Evolutionary conservation across 2,797 vertebrate species (phyloP), one percentile per base, ranked within the genome.

Genomic region (Hybognathus amarus): DNA sequence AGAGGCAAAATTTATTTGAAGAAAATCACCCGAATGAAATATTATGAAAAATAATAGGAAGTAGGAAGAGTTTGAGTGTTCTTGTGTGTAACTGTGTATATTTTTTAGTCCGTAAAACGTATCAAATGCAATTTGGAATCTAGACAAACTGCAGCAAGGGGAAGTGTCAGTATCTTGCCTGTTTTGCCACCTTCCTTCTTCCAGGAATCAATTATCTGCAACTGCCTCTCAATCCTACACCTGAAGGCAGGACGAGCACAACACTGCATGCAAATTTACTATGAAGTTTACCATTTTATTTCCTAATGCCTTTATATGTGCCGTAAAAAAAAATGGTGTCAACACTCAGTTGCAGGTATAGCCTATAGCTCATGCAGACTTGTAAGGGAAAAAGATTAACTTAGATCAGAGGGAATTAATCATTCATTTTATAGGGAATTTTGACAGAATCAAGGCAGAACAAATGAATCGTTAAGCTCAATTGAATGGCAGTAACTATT

Each of bases 1-100:
- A 61, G 59, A 61, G 10, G 36, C 15, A 24, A 79, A 27, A 63
- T 54, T 63, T 45, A 24, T 74, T 88, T 82, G 69, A 82, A 87
- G 78, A 81, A 38, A 76, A 83, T 40, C 30, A 24, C 52, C 50
- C 45, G 36, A 80, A 10, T 33, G 79, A 59, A 80, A 82, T 69
- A 42, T 42, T 42, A 11, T 42, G 40, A 42, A 11, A 42, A 11
- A 42, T 42, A 42, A 45, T 45, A 13, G 45, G n/a, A 50, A 78
- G 27, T 20, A 78, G 24, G n/a, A 45, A 47, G 22, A 38, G 8
- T 36, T 64, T 38, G n/a, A 27, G 33, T 68, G 45, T 77, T 22
- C 11, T 18, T 67, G 42, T 70, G 52, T 69, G 33, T 45, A 40
- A 22, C 68, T 63, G 33, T 70, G 36, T 40, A 22, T 50, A 38